phyloP scores from a whole-genome alignment of 2,888 invertebrate genomes.

The Tridacna crocea region DNA sequence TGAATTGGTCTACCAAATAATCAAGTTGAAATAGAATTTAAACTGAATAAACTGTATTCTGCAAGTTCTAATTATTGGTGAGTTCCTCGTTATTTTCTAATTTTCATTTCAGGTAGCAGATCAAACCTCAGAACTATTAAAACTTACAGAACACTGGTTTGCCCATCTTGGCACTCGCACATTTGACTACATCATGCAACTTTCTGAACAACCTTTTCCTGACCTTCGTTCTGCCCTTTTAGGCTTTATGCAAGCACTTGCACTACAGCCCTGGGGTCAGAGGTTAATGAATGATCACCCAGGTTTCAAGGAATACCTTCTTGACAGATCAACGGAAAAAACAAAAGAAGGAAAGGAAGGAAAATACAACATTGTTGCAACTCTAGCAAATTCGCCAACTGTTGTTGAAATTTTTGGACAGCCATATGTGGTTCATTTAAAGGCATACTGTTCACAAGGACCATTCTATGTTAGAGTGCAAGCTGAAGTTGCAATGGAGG shows the following conservation, averaged over 20 bases:
- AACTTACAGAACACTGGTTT: constrained; percentile 88
- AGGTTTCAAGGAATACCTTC: constrained; percentile 91
- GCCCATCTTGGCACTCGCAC: constrained; percentile 85
- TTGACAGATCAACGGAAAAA: constrained; percentile 90
- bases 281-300: constrained; percentile 89
- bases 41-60: background rate
- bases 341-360: constrained; percentile 90
- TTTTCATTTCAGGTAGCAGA: constrained; percentile 77
- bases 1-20: background rate
- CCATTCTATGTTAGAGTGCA: constrained; percentile 90
- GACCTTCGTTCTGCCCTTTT: constrained; percentile 91
- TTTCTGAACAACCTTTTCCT: constrained; percentile 91
- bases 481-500: constrained; percentile 91
- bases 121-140: constrained; percentile 85
- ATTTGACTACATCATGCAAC: constrained; percentile 87
- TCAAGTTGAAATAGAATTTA: background rate
- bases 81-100: background rate
- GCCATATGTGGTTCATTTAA: constrained; percentile 87
- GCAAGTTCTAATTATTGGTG: too few relatives aligned
- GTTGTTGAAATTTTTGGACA: constrained; percentile 87
- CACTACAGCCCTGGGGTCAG: constrained; percentile 92
- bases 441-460: constrained; percentile 90
- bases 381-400: constrained; percentile 84
- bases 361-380: constrained; percentile 90
- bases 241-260: constrained; percentile 88